Base-by-base conservation (phyloP, 1,140 invertebrate genomes). In the Dreissena polymorpha region DNA sequence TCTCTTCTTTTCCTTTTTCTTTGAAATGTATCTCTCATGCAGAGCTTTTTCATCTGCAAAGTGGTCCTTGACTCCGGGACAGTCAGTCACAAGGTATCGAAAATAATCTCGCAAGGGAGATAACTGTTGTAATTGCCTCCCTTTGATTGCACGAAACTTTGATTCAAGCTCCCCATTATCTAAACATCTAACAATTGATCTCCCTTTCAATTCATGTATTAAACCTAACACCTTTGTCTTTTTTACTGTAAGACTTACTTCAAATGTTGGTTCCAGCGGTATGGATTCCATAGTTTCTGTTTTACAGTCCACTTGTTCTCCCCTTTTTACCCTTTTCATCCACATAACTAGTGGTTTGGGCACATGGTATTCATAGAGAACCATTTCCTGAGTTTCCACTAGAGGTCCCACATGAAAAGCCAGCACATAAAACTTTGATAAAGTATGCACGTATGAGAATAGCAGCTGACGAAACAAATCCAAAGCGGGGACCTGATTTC, bases 361-460 rank as follows among this genome's bases (percentile, higher is more conserved):
- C 57, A 73, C 29, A 21, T 57, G 64, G 14, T 86, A 85, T 64
- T 86, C 57, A 73, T 88, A 88, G 25, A 88, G 71, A 51, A 83
- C 70, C 16, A 88, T 49, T 65, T 85, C 70, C 21, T 85, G 75
- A 25, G 79, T 84, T 25, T 85, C 80, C n/a, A 86, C 77, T 49
- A 88, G 60, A 72, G 86, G 86, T 50, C 86, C 86, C 21, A 88
- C 18, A 60, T 86, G 86, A 81, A 74, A 83, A 18, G 83, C 84
- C 5, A 85, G 49, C 8, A 88, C 21, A 29, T 75, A 75, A 68
- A 78, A 85, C 7, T 69, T 77, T 25, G 69, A 51, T 18, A 74
- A 23, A 21, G 57, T 50, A 25, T 80, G 69, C 65, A 80, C n/a
- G 18, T 83, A 50, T 0, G 10, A 53, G n/a, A 55, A 76, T 21